Base-by-base conservation (phyloP, 2,797 vertebrate genomes). In the Steatocranus sp. region DNA sequence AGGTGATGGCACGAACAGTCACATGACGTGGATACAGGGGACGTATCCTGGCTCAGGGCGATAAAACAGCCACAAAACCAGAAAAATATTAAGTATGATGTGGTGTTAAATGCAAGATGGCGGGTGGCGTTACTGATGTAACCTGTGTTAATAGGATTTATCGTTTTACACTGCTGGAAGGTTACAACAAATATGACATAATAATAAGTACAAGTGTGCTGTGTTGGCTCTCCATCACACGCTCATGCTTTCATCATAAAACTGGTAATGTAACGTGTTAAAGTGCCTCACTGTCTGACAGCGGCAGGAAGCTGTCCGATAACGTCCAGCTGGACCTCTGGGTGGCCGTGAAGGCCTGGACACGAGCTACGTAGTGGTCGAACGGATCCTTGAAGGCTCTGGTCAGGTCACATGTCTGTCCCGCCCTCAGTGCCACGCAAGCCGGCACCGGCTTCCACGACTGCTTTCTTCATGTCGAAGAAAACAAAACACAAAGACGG, bases 381-480 rank as follows among this genome's bases (percentile, higher is more conserved):
- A 88, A 74, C 0, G 4, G 34, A 12, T 94, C 82, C n/a, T 49
- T 83, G 20, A 95, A 88, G 1, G 10, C 63, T 43, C 5, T 49
- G 17, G 92, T 94, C 18, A 96, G 81, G 70, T 94, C 86, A 80
- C 95, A 96, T 0, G 54, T 83, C 85, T 92, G 88, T 50, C 75
- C 79, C 0, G 41, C 34, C 10, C 2, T 82, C 88, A 95, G 80
- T 6, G 54, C 8, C 3, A 6, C 50, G 63, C 95, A 96, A 3
- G 6, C 58, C 1, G 32, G 5, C 27, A 94, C 91, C 1, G 61
- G 23, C 18, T 2, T 86, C 95, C 95, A 96, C 1, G 1, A 17
- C 6, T 23, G 84, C 66, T 14, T 88, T 77, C 94, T 93, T 17
- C 73, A 63, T 27, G 54, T 6, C 6, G 2, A 8, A 78, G 48